These are phyloP conservation scores for Papilio dardanus DNA, from an alignment of 1,140 invertebrate species.

Conservation along the genomic window DNA sequence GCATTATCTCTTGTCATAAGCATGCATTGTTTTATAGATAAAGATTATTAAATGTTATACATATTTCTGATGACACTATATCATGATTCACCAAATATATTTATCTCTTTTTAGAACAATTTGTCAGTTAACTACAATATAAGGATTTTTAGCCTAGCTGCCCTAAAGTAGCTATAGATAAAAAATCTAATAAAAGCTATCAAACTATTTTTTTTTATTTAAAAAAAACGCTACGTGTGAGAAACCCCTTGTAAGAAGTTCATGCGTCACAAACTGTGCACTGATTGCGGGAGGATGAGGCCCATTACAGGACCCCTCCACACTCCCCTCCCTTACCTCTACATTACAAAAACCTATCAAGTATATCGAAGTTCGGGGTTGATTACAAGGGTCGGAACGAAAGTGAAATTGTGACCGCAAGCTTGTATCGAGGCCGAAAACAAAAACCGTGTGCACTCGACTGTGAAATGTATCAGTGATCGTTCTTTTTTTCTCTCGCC, in stretches of 20 bases:
- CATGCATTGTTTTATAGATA: background rate
- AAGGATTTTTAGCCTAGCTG: background rate
- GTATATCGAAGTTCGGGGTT: conserved; percentile 20
- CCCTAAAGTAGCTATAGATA: no score
- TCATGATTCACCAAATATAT: background rate
- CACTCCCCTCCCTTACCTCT: conserved; percentile 15
- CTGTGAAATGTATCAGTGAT: conserved; percentile 31
- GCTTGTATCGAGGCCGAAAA: conserved; percentile 10
- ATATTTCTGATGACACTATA: background rate
- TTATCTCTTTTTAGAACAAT: background rate
- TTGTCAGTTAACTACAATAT: background rate
- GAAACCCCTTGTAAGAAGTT: conserved; percentile 48
- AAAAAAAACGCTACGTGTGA: conserved; percentile 43
- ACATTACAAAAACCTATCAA: conserved; percentile 14
- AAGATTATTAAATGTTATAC: background rate
- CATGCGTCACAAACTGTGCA: conserved; percentile 66
- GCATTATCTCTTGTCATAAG: background rate
- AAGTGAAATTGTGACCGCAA: conserved; percentile 32
- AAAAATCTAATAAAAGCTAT: background rate
- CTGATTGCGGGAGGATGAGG: conserved; percentile 75
- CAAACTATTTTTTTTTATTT: background rate
- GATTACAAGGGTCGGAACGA: conserved; percentile 29
- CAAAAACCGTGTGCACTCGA: background rate
- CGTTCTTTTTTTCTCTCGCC: conserved; percentile 14
- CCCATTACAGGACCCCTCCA: conserved; percentile 69